These are phyloP conservation scores for Epirrita christyi DNA, from an alignment of 2,888 invertebrate species.

Conservation along the genomic window DNA sequence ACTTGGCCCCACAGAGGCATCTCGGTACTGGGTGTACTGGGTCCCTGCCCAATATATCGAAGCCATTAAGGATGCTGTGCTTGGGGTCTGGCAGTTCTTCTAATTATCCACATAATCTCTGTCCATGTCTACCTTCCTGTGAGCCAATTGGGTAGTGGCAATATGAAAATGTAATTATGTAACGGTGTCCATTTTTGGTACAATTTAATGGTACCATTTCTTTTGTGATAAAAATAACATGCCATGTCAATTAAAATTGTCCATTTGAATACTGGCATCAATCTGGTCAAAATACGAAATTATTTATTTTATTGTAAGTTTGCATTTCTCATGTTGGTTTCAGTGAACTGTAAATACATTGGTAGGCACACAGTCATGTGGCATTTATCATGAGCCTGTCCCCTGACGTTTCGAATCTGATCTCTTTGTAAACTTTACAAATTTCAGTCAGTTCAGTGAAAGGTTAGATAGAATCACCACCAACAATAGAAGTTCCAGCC, in stretches of 20 bases:
- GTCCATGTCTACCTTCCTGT: conserved; percentile 62
- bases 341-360: conserved; percentile 59
- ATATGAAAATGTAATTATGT: conserved; percentile 60
- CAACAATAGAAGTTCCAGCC: conserved; percentile 5
- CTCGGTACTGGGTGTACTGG: conserved; percentile 97
- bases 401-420: conserved; percentile 66
- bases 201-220: conserved; percentile 67
- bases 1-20: conserved; percentile 95
- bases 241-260: conserved; percentile 83
- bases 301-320: conserved; percentile 78
- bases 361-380: conserved; percentile 37
- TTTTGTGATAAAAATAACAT: conserved; percentile 72
- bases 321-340: conserved; percentile 73
- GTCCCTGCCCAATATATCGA: conserved; percentile 96
- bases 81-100: conserved; percentile 94
- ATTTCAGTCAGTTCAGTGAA: conserved; percentile 60
- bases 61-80: conserved; percentile 95
- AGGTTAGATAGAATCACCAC: conserved; percentile 58
- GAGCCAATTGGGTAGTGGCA: conserved; percentile 76
- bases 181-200: conserved; percentile 64
- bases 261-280: conserved; percentile 74
- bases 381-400: conserved; percentile 62
- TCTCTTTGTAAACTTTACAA: conserved; percentile 80
- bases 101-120: conserved; percentile 66
- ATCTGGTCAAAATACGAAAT: conserved; percentile 77